Evolutionary conservation across 2,113 vertebrate species (phyloP).

Genomic region (Bufo bufo): DNA sequence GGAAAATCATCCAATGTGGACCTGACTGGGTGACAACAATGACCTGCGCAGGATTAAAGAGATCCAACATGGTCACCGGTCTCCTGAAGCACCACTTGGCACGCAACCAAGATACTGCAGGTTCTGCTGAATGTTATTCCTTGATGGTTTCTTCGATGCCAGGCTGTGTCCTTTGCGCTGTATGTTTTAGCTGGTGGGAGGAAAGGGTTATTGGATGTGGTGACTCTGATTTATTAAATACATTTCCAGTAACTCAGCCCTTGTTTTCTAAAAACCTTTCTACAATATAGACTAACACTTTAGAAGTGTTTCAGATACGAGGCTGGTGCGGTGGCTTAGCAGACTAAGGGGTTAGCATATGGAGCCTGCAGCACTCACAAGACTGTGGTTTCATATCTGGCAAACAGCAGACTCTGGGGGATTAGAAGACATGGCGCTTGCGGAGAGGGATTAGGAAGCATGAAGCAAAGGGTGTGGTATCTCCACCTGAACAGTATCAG

Average conservation of each 20-base stretch:
- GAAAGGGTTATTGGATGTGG: neutral
- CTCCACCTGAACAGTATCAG: neutral
- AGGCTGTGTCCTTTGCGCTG: neutral
- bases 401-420: constrained; percentile 62
- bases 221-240: constrained; percentile 72
- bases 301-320: constrained; percentile 76
- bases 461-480: constrained; percentile 59
- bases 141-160: no score
- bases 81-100: no score
- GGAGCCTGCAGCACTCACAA: constrained; percentile 72
- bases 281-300: constrained; percentile 79
- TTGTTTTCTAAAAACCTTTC: constrained; percentile 80
- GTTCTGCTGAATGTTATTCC: no score
- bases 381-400: constrained; percentile 71
- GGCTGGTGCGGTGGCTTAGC: constrained; percentile 74
- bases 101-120: no score
- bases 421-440: constrained; percentile 64
- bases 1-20: no score
- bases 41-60: no score
- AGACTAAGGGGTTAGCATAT: constrained; percentile 76
- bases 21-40: no score
- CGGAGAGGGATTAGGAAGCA: constrained; percentile 49
- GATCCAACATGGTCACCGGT: no score
- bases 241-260: constrained; percentile 75
- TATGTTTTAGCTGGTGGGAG: neutral